Base-by-base conservation (phyloP, 2,797 vertebrate genomes). In the Chrosomus eos region DNA sequence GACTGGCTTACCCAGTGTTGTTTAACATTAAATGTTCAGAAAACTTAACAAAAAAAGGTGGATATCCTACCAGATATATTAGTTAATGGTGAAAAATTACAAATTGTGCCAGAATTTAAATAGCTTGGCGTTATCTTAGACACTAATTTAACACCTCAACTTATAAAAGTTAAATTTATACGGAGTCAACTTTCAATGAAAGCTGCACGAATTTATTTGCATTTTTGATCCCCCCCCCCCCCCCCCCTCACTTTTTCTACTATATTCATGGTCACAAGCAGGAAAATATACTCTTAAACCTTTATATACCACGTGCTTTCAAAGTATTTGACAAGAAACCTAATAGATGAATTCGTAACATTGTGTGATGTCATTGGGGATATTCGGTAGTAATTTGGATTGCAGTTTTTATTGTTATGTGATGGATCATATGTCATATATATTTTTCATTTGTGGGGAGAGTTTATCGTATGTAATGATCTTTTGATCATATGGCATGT, bases 201-300 rank as follows among this genome's bases (percentile, higher is more conserved):
- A 40, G 23, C 62, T 40, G 38, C 68, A 45, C 26, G 21, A 19
- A 18, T 48, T 16, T 73, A 36, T 21, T 31, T 72, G 40, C n/a
- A 19, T 51, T 72, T 26, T 72, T 48, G 14, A 48, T 1, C 0
- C 1, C 5, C n/a, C 0, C 1, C 5, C 0, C 1, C 5, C 0
- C 1, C 5, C 0, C 1, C 5, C 13, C 10, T 4, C 1, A 55
- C 21, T 75, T 51, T 33, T 75, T 5, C 16, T 48, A 48, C 14
- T 48, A 13, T 45, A 43, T 71, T 74, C 4, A 51, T 51, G 8
- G 18, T 51, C 45, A 74, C 71, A 74, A 53, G 48, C 72, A 75
- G 18, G 5, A 51, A 74, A 53, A 53, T 31, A 26, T 31, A 28
- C 43, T 48, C 26, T 33, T 74, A 23, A 1, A 74, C 10, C 19